A percentile compares a stretch with the other conserved stretches of the same genome.
These are phyloP conservation scores for Parnassius smintheus DNA, from an alignment of 2,888 invertebrate species.

Conservation along the genomic window DNA sequence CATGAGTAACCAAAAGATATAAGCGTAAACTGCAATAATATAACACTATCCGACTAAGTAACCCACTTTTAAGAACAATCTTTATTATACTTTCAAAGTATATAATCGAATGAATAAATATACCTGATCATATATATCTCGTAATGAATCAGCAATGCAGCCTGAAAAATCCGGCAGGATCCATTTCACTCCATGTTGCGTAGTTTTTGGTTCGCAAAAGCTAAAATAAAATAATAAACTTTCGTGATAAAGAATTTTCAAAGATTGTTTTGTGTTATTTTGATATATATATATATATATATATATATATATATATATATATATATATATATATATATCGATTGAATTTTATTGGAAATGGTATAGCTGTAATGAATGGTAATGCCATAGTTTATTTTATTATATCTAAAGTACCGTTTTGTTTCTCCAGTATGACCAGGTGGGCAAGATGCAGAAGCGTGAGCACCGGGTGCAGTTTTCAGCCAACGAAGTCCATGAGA, in stretches of 20 bases:
- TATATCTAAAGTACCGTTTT: constrained; percentile 47
- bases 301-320: no score
- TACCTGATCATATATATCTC: constrained; percentile 84
- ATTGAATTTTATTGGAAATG: no score
- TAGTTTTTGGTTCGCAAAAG: constrained; percentile 72
- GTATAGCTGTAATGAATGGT: no score
- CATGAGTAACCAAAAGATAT: constrained; percentile 84
- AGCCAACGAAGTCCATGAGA: constrained; percentile 78
- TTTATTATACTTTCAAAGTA: no score
- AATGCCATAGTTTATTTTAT: no score
- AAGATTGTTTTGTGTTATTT: no score
- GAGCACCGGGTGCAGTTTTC: constrained; percentile 87
- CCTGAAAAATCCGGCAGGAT: constrained; percentile 87
- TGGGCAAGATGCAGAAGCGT: constrained; percentile 77
- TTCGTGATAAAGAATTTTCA: no score
- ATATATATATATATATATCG: no score
- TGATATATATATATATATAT: no score
- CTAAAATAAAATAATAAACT: constrained; percentile 40
- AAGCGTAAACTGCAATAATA: constrained; percentile 53
- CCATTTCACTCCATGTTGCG: constrained; percentile 85
- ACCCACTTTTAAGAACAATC: no score
- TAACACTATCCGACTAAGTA: background rate
- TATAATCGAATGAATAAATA: no score
- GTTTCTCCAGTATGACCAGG: constrained; percentile 75
- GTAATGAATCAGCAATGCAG: constrained; percentile 84